Evolutionary conservation across 1,140 invertebrate genomes (phyloP).

Genomic region (Drosophila busckii): DNA sequence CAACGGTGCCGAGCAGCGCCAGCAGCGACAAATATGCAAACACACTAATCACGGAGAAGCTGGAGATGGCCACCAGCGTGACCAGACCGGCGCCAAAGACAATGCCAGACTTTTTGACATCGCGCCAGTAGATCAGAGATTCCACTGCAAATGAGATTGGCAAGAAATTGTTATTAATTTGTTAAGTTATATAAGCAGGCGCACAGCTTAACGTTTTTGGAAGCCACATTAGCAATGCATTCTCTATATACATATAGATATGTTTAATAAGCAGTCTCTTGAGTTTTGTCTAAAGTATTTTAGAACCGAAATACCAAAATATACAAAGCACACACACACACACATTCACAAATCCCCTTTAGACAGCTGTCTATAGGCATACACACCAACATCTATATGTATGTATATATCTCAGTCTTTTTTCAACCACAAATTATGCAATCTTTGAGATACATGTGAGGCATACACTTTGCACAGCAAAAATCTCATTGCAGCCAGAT

Average conservation of each 20-base stretch:
- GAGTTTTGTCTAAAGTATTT: too few relatives aligned
- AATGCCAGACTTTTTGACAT: constrained; percentile 94
- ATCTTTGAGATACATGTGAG: constrained; percentile 67
- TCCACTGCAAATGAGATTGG: constrained; percentile 95
- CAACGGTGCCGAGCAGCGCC: constrained; percentile 89
- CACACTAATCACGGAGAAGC: constrained; percentile 97
- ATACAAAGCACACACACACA: constrained; percentile 31
- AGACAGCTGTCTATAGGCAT: constrained; percentile 37
- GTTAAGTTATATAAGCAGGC: too few relatives aligned
- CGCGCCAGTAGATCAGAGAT: constrained; percentile 97
- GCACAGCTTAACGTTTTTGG: constrained; percentile 8
- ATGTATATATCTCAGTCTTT: constrained; percentile 31
- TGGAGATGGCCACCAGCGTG: constrained; percentile 93
- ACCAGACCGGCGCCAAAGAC: constrained; percentile 93
- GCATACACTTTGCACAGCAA: constrained; percentile 28
- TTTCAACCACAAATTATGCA: constrained; percentile 63
- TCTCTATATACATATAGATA: too few relatives aligned
- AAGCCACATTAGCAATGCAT: too few relatives aligned
- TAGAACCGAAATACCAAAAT: constrained; percentile 28
- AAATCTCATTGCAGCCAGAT: constrained; percentile 28
- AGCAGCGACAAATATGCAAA: constrained; percentile 93
- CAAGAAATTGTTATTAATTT: too few relatives aligned
- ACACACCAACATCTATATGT: too few relatives aligned
- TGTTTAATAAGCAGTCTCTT: too few relatives aligned
- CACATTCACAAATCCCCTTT: constrained; percentile 8